Conservation (phyloP, 1,140 invertebrate genomes). For the Harpegnathos saltator region DNA sequence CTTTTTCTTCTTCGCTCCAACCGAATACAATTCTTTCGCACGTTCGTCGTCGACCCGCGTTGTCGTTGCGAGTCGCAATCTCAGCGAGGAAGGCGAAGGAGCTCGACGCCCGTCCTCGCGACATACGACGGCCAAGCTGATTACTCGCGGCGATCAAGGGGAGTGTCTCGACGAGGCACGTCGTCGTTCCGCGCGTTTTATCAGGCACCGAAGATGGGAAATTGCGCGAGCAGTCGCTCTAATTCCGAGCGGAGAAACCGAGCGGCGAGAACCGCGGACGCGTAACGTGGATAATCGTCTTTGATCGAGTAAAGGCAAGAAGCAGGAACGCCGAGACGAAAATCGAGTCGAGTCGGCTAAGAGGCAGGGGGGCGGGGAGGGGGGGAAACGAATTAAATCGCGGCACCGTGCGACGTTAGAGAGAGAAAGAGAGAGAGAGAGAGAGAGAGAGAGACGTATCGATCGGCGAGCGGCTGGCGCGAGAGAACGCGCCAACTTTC, state of each 20-base stretch:
- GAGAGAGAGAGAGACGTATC: too few relatives aligned
- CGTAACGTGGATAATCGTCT: too few relatives aligned
- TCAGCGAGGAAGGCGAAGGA: slow-evolving; percentile 8
- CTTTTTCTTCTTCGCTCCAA: too few relatives aligned
- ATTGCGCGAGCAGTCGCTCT: not conserved
- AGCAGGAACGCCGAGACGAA: too few relatives aligned
- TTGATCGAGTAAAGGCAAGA: slow-evolving; percentile 5
- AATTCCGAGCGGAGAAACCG: too few relatives aligned
- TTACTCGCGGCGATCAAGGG: slow-evolving; percentile 16
- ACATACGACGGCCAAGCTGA: not conserved
- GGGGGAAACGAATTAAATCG: not conserved
- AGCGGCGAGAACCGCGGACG: too few relatives aligned
- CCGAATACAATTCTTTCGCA: too few relatives aligned
- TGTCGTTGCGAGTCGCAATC: not conserved
- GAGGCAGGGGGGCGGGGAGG: too few relatives aligned
- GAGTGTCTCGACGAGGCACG: not conserved
- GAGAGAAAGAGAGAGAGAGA: too few relatives aligned
- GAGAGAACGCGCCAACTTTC: slow-evolving; percentile 20
- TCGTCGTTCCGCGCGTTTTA: slow-evolving; percentile 12
- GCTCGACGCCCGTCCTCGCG: not conserved
- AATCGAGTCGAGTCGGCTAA: too few relatives aligned
- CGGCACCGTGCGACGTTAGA: not conserved
- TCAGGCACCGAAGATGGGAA: slow-evolving; percentile 31
- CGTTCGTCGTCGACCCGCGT: too few relatives aligned
- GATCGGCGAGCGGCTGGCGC: not conserved